These are phyloP conservation scores for Periplaneta americana DNA, from an alignment of 1,140 invertebrate genomes.

Conservation along the genomic window DNA sequence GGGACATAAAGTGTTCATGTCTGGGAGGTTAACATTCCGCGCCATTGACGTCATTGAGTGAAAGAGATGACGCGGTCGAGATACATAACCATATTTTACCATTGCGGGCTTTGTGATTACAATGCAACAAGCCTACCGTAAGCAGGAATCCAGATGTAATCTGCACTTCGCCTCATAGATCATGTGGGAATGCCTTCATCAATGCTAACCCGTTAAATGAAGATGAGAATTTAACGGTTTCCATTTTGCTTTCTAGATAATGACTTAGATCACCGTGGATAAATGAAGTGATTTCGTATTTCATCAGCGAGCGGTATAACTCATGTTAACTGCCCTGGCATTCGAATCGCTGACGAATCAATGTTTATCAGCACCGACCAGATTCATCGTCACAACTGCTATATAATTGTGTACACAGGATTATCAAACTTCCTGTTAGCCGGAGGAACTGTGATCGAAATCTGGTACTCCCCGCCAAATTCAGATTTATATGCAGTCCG, in stretches of 20 bases:
- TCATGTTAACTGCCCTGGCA: background rate
- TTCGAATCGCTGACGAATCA: background rate
- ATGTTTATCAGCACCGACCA: no score
- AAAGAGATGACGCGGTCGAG: background rate
- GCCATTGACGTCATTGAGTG: no score
- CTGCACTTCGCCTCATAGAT: background rate
- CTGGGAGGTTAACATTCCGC: no score
- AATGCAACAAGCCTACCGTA: background rate
- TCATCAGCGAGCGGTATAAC: background rate
- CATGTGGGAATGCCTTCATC: background rate
- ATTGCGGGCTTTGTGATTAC: background rate
- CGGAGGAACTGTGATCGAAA: background rate
- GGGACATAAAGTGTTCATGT: no score
- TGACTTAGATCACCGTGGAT: background rate
- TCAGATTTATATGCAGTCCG: background rate
- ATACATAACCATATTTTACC: background rate
- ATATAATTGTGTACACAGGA: background rate
- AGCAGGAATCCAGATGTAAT: background rate
- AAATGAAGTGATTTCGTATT: background rate
- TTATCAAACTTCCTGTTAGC: background rate
- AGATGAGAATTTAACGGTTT: background rate
- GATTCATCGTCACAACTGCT: background rate
- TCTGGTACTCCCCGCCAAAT: background rate
- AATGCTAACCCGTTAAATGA: background rate
- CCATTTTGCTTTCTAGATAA: background rate